Conservation (phyloP, 2,113 vertebrate species). For the Cairina moschata region DNA sequence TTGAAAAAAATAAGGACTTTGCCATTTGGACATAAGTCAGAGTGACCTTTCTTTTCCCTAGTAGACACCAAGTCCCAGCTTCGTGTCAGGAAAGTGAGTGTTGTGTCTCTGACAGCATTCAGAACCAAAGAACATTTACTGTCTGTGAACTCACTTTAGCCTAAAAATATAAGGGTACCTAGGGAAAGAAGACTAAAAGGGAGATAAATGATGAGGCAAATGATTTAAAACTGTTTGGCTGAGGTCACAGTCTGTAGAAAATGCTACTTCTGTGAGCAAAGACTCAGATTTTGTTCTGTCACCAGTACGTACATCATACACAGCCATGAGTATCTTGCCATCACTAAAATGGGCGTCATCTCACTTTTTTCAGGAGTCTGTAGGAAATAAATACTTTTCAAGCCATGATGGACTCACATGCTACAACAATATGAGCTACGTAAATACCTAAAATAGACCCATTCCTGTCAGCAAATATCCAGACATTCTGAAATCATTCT, state of each 20-base stretch:
- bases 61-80: conserved; percentile 1
- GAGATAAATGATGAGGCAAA: not conserved
- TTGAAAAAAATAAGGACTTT: not conserved
- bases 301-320: rapidly evolving
- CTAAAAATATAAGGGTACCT: not conserved
- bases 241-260: not conserved
- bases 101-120: conserved; percentile 5
- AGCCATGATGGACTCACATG: not conserved
- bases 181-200: not conserved
- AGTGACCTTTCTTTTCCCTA: not conserved
- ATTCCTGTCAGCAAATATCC: conserved; percentile 60
- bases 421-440: conserved; percentile 24
- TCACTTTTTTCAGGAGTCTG: not conserved
- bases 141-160: not conserved
- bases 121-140: conserved; percentile 43
- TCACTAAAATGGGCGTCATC: not conserved
- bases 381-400: not conserved
- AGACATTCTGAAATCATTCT: conserved; percentile 51
- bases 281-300: not conserved
- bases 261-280: not conserved
- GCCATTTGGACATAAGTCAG: not conserved
- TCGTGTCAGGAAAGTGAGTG: not conserved
- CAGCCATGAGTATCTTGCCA: not conserved
- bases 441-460: conserved; percentile 57
- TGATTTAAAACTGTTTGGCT: not conserved